Percentiles rank a stretch among this genome's conserved stretches.
Conservation (phyloP, 2,888 invertebrate species). For the Steinernema hermaphroditum region DNA sequence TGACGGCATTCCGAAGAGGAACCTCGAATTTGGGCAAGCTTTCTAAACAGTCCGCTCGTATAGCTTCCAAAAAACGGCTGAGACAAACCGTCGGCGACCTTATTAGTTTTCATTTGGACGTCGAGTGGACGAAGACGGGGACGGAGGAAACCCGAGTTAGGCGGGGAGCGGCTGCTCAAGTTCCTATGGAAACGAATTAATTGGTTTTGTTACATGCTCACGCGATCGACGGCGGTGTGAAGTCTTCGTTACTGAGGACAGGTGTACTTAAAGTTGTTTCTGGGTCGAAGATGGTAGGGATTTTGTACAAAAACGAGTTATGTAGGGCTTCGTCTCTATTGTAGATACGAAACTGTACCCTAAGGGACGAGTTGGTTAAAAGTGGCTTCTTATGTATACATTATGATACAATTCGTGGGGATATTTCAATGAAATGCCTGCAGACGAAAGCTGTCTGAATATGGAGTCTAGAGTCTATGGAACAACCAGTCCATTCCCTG, state of each 20-base stretch:
- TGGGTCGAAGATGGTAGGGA: neutral
- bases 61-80: neutral
- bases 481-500: too few relatives aligned
- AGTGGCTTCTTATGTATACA: too few relatives aligned
- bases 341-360: neutral
- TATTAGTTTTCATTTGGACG: neutral
- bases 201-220: neutral
- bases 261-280: neutral
- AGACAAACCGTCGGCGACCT: constrained; percentile 13
- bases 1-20: constrained; percentile 6
- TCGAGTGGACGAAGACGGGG: neutral
- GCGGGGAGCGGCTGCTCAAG: neutral
- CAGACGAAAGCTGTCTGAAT: too few relatives aligned
- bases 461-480: too few relatives aligned
- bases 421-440: too few relatives aligned
- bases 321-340: neutral
- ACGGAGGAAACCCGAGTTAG: neutral
- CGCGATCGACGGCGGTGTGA: neutral
- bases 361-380: too few relatives aligned
- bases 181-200: constrained; percentile 29
- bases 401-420: too few relatives aligned
- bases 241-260: neutral
- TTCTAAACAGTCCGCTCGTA: neutral
- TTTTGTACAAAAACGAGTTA: neutral
- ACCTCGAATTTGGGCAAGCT: neutral